A percentile compares a stretch with the other conserved stretches of the same genome.
phyloP scores from a whole-genome alignment of 2,113 vertebrate genomes.

The Lipophrys pholis region DNA sequence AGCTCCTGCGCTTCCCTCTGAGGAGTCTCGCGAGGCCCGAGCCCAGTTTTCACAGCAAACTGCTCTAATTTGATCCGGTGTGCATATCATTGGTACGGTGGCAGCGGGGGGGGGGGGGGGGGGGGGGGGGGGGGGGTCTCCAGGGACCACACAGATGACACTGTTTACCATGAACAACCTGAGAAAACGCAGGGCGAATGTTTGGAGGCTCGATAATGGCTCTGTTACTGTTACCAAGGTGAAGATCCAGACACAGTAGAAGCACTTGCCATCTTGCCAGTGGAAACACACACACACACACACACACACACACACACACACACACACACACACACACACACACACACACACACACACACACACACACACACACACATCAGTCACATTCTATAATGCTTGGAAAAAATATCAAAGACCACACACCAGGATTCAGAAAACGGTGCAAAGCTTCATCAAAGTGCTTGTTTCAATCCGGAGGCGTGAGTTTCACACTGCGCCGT shows the following conservation, averaged over 20 bases:
- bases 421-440: background rate
- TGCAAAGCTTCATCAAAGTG: constrained; percentile 2
- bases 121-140: constrained; percentile 20
- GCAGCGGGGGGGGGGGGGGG: background rate
- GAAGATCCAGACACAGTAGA: constrained; percentile 29
- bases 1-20: too few species aligned
- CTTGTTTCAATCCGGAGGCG: background rate
- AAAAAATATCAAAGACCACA: constrained; percentile 31
- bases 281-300: background rate
- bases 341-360: too few species aligned
- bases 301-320: too few species aligned
- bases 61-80: constrained; percentile 46
- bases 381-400: constrained; percentile 27
- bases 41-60: constrained; percentile 29
- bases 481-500: background rate
- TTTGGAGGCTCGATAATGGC: constrained; percentile 13
- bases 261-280: constrained; percentile 41
- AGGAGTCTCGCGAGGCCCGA: too few species aligned
- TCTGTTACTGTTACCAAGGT: constrained; percentile 36
- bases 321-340: too few species aligned
- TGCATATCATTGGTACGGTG: constrained; percentile 36
- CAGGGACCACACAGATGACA: constrained; percentile 34
- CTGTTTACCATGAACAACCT: constrained; percentile 40
- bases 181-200: constrained; percentile 28
- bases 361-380: constrained; percentile 22